phyloP scores from a whole-genome alignment of 2,888 invertebrate species.

The Microctonus brassicae region DNA sequence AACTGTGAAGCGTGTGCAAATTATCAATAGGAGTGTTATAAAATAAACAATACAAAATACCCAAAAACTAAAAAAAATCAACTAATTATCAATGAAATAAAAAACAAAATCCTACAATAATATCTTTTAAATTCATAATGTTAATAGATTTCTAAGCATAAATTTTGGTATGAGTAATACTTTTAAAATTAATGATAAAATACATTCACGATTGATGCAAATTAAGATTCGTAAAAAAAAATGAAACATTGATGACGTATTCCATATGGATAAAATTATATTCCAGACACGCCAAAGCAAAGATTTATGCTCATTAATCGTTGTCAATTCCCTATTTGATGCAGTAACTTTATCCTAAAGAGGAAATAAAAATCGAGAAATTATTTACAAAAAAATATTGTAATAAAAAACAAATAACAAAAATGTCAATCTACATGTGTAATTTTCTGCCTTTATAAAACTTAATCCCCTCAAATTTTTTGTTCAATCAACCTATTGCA shows the following conservation, averaged over 20 bases:
- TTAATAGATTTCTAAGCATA: slow-evolving; percentile 32
- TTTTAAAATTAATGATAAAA: slow-evolving; percentile 55
- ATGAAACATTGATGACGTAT: slow-evolving; percentile 53
- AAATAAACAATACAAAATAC: not conserved
- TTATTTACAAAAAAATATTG: not conserved
- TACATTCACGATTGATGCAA: slow-evolving; percentile 51
- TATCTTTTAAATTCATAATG: slow-evolving; percentile 46
- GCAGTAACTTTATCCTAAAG: slow-evolving; percentile 59
- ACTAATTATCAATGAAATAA: too few relatives aligned
- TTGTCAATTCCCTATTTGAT: slow-evolving; percentile 54
- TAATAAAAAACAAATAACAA: not conserved
- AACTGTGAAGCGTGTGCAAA: not conserved
- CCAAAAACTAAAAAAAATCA: not conserved
- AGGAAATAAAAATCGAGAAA: slow-evolving; percentile 19
- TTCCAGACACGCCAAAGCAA: slow-evolving; percentile 59
- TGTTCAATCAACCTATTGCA: not conserved
- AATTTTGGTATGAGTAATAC: slow-evolving; percentile 30
- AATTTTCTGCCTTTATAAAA: not conserved
- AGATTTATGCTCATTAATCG: slow-evolving; percentile 51
- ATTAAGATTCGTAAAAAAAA: slow-evolving; percentile 50
- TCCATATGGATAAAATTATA: slow-evolving; percentile 57
- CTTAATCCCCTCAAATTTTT: not conserved
- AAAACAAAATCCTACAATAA: slow-evolving; percentile 34
- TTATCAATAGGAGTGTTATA: not conserved
- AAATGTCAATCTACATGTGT: not conserved